Evolutionary conservation across 2,797 vertebrate species (phyloP), one percentile per base, ranked within the genome.

Genomic region (Propithecus perrieri): DNA sequence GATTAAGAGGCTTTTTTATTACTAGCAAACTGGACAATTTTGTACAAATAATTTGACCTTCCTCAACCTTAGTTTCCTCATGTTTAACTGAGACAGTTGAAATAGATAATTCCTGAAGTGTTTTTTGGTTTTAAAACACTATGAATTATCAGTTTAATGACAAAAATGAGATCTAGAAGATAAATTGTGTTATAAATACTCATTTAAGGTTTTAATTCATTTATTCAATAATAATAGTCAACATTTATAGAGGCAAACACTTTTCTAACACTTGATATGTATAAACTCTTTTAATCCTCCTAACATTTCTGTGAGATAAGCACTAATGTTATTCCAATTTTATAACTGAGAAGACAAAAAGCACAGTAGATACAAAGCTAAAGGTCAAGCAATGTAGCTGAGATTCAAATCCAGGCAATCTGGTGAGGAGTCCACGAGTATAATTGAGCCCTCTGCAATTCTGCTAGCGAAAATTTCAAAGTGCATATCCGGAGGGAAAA

Each of bases 71-170:
- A 43, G 10, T 83, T 81, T 97, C 38, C 17, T 90, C 55, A 35
- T 53, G 30, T 74, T 88, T 90, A 87, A 71, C 72, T 71, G 33
- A 79, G 35, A 30, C 38, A 38, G 11, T 38, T 91, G 38, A 13
- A 33, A 81, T 28, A 83, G 24, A 89, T 53, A 46, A 90, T 85
- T 86, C n/a, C 11, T 33, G 15, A 89, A 50, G 33, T 41, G 14
- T 33, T 72, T 83, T 92, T 91, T n/a, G 93, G 50, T 18, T 95
- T 30, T 84, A 81, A 92, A 95, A 67, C 20, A 57, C 30, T 88
- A 20, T 63, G 61, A 76, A n/a, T 61, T 57, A 84, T 48, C 75
- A 59, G 7, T 26, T 30, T 55, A 65, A 43, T 76, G 55, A 85
- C 22, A 95, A 81, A 88, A 91, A 72, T 71, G 18, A 87, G 3